Conservation (phyloP, 2,797 vertebrate species). For the Hydrolagus colliei region DNA sequence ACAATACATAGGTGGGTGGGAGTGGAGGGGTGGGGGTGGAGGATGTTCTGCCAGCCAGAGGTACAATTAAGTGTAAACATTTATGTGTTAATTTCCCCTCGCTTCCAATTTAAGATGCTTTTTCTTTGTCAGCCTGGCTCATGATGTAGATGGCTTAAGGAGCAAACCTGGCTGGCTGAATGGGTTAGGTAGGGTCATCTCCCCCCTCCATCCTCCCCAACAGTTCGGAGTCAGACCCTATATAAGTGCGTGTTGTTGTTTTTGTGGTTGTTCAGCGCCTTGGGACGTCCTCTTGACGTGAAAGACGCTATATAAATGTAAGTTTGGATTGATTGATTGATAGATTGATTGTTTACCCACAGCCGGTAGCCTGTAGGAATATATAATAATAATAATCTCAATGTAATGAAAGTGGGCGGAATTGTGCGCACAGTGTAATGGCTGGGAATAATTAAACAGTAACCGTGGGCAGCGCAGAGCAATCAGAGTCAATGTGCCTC, state of each 20-base stretch:
- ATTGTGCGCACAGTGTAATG: background rate
- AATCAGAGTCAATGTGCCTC: background rate
- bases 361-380: background rate
- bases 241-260: too few relatives aligned
- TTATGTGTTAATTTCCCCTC: background rate
- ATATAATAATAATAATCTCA: background rate
- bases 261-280: too few relatives aligned
- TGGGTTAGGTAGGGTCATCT: too few relatives aligned
- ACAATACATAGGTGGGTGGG: too few relatives aligned
- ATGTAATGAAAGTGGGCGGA: background rate
- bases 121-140: background rate
- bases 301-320: too few relatives aligned
- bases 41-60: too few relatives aligned
- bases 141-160: background rate
- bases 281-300: too few relatives aligned
- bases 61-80: too few relatives aligned
- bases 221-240: too few relatives aligned
- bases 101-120: background rate
- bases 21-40: too few relatives aligned
- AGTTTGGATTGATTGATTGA: too few relatives aligned
- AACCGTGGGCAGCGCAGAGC: background rate
- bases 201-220: too few relatives aligned
- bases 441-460: slow-evolving; percentile 13
- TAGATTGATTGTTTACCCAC: background rate
- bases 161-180: background rate